Base-by-base conservation (phyloP, 2,797 vertebrate species). In the Micromesistius poutassou region DNA sequence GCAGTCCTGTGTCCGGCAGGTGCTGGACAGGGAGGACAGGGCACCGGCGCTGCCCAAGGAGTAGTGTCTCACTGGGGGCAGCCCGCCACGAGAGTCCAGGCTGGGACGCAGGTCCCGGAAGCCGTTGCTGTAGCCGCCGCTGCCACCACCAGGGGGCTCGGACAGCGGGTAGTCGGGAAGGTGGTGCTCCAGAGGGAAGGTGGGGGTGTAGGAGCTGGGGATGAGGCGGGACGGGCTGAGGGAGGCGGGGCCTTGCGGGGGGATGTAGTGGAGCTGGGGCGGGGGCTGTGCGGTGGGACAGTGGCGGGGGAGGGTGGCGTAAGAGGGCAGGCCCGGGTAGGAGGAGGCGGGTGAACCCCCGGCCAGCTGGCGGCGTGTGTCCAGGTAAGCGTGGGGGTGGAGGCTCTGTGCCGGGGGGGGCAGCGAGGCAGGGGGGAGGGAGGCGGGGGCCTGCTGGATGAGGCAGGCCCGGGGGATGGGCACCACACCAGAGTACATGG, bases 1-100 rank as follows among this genome's bases (percentile, higher is more conserved):
- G 93, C 98, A 99, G 93, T 91, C 95, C 25, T 95, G 94, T 50
- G 96, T 97, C 87, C 95, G 95, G 93, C 98, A 99, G 82, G 95
- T 96, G 90, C 92, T 96, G 88, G 97, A 95, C 83, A 92, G 88
- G 84, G 72, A 40, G 10, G 84, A 80, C 79, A 94, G 79, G 10
- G 91, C 93, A 0, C 94, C 83, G 0, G 81, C 88, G 13, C 89
- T 90, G 77, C 90, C 94, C 74, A 75, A 74, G 0, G 86, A 94
- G 80, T 96, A 95, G 50, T 87, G 92, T n/a, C 89, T 84, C 33
- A 91, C 3, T 0, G 91, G 92, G 16, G 92, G 93, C 0, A 91
- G 87, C 70, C 91, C 92, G 2, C 85, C 82, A n/a, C 91, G 90
- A 71, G 84, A 79, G 85, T 95, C 94, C 25, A 91, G 81, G 83